Base-by-base conservation (phyloP, 2,113 vertebrate species). In the Perca flavescens region DNA sequence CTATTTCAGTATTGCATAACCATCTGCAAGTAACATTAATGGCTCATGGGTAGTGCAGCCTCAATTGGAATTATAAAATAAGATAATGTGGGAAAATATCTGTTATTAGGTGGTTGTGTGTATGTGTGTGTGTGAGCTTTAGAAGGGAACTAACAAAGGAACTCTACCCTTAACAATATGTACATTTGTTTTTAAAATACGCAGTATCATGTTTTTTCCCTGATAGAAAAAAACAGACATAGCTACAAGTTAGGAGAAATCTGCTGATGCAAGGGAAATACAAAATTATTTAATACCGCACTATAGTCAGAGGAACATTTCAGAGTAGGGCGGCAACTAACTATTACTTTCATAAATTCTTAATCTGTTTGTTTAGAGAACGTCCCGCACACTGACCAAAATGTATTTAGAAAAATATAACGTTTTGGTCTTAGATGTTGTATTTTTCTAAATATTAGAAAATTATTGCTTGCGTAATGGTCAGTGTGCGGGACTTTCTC, bases 21-120 rank as follows among this genome's bases (percentile, higher is more conserved):
- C 72, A 88, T 89, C 80, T 81, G 85, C 76, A 79, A 80, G 67
- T 80, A 64, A 90, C 77, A 77, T 89, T 90, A 87, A 89, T 88
- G 74, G 58, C 70, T 69, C 69, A 49, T 80, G 21, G 75, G 82
- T 67, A 84, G 79, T 53, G 43, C 67, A 79, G 72, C 80, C 80
- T 61, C 58, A 73, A 58, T 52, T 66, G 79, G 82, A 71, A 79
- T 88, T 82, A 84, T 57, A 77, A 56, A 88, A 89, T 80, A 64
- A 62, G 69, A 86, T 69, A 66, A 87, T 60, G 82, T 16, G 22
- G 60, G 40, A 60, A 77, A 89, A 79, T 60, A 82, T 77, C 60
- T 54, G 70, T 77, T 50, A 31, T 84, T 79, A 70, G 79, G 52
- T 52, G 73, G 72, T n/a, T 77, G 63, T 64, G 62, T 53, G 58